phyloP scores from a whole-genome alignment of 1,140 invertebrate genomes.

The Formica selysi region DNA sequence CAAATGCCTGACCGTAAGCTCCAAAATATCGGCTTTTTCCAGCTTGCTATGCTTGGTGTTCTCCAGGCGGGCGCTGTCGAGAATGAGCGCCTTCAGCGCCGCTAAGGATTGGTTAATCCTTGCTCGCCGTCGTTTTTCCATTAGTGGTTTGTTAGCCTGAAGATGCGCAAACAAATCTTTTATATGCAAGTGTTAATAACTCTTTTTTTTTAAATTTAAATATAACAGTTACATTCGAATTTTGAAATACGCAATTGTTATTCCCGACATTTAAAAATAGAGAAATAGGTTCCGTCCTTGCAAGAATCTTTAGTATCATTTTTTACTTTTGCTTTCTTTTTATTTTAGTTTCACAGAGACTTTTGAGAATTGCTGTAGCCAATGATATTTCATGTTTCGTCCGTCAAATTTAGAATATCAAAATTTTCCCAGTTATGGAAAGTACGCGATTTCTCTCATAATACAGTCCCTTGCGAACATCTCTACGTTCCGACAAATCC shows the following conservation, averaged over 20 bases:
- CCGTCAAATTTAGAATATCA: background rate
- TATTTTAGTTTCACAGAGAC: background rate
- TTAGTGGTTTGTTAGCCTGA: constrained; percentile 95
- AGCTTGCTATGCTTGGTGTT: constrained; percentile 92
- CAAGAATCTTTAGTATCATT: background rate
- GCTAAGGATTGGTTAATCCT: constrained; percentile 96
- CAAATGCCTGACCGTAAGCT: constrained; percentile 95
- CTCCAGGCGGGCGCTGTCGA: constrained; percentile 91
- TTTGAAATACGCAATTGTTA: background rate
- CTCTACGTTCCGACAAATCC: background rate
- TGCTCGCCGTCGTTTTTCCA: constrained; percentile 95
- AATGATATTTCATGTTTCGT: background rate
- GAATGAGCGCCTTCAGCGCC: constrained; percentile 94
- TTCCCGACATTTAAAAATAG: background rate
- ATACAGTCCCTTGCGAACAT: constrained; percentile 8
- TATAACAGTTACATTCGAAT: constrained; percentile 13
- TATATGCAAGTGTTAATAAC: background rate
- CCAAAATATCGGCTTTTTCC: constrained; percentile 97
- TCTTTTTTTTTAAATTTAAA: background rate
- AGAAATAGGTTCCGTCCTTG: background rate
- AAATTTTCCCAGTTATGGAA: background rate
- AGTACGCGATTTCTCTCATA: background rate
- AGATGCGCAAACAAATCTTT: background rate
- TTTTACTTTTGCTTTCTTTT: background rate
- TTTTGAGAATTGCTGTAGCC: background rate